Base-by-base conservation (phyloP, 2,888 invertebrate species). In the Drosophila phalerata region DNA sequence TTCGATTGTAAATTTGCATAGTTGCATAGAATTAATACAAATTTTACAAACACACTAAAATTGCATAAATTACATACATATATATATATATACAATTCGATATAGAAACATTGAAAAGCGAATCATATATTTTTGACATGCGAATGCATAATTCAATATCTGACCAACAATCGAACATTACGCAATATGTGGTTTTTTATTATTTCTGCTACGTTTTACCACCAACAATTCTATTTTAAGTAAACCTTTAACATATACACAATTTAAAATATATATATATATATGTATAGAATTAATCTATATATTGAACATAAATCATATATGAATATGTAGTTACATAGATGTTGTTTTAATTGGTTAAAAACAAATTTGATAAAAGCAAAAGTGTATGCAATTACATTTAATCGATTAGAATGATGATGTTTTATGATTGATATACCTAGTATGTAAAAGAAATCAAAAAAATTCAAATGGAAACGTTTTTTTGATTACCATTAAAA, bases 1-100 rank as follows among this genome's bases (percentile, higher is more conserved):
- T 86, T 83, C 87, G 52, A 78, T 64, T 88, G 84, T 84, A 88
- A 78, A 88, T 88, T 67, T 40, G 40, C 17, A 57, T 47, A 73
- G 38, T 25, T 66, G 43, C 32, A 66, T 40, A 28, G 10, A 38
- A 40, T 51, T 55, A n/a, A 53, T 38, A 52, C 52, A 52, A 75
- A 17, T 43, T 45, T 56, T 70, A 55, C 25, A 47, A n/a, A 34
- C 10, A 48, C 32, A 40, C 22, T 40, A 42, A 60, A 32, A 17
- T 25, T 60, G 30, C n/a, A 40, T 30, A 53, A 52, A 52, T 40
- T 53, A 49, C 28, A 64, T 34, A 62, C 32, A 57, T 34, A 51
- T 49, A 56, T 0, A 3, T 56, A 62, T 47, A 45, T 38, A 47
- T 37, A 40, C 37, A 32, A 34, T 34, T 15, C 37, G 45, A 61